Percentiles rank a stretch among this genome's conserved stretches.
phyloP scores from a whole-genome alignment of 2,888 invertebrate genomes.

The Drosophila nigritarsus region DNA sequence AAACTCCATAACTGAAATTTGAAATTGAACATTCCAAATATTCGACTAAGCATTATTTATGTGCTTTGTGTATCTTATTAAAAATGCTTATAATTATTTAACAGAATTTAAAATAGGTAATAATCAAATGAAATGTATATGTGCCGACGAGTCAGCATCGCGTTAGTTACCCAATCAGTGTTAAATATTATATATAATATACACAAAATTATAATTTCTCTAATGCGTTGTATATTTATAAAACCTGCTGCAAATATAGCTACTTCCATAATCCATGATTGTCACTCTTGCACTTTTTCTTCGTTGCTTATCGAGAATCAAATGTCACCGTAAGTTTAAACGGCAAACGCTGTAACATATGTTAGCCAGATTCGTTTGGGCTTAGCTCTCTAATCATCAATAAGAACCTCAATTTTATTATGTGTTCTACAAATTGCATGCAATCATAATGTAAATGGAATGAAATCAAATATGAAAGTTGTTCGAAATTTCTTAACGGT shows the following conservation, averaged over 20 bases:
- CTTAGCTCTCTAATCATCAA: slow-evolving; percentile 13
- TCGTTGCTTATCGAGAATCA: slow-evolving; percentile 27
- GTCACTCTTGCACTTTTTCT: slow-evolving; percentile 7
- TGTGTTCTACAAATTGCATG: slow-evolving; percentile 11
- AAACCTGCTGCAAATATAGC: slow-evolving; percentile 2
- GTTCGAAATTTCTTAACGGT: slow-evolving; percentile 57
- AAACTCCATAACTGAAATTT: neutral
- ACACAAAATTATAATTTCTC: neutral
- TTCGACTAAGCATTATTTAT: neutral
- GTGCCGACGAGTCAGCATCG: neutral
- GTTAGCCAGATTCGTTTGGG: slow-evolving; percentile 31
- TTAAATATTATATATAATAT: neutral
- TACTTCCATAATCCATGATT: slow-evolving; percentile 18
- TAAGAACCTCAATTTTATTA: slow-evolving; percentile 6
- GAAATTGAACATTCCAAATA: neutral
- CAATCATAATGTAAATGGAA: slow-evolving; percentile 26
- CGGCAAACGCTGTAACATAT: slow-evolving; percentile 24
- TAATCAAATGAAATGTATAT: neutral
- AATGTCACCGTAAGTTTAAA: slow-evolving; percentile 42
- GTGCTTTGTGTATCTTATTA: neutral
- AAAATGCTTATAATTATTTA: neutral
- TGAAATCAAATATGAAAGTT: slow-evolving; percentile 3
- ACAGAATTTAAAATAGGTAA: neutral
- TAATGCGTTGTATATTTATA: neutral
- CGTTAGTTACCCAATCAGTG: neutral